Base-by-base conservation (phyloP, 2,888 invertebrate genomes). In the Hymenopus coronatus region DNA sequence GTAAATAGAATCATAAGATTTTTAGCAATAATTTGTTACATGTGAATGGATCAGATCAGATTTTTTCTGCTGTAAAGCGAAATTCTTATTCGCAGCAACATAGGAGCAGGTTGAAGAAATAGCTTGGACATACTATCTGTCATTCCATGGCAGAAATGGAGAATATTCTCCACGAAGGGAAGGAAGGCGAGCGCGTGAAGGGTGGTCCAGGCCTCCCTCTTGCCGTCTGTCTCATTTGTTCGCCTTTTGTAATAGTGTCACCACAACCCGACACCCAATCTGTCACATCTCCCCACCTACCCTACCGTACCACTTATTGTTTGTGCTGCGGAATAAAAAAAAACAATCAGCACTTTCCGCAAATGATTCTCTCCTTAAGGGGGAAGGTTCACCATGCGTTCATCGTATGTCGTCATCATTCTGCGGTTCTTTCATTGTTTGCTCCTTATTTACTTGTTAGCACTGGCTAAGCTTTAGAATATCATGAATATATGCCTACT, bases 231-330 rank as follows among this genome's bases (percentile, higher is more conserved):
- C 33, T 87, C 82, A 87, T 87, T 82, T 87, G 82, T n/a, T 82
- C 82, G 82, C 82, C 87, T 87, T 70, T 87, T 87, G 87, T 87
- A 87, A 82, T 87, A 82, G 82, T 82, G 87, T 87, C 87, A 87
- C 33, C n/a, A 87, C 82, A n/a, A 33, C 82, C 82, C 33, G 33
- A 27, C 33, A 40, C 82, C 87, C 87, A 87, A 87, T 87, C 87
- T 87, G 87, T 87, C 87, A 87, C 82, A 87, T 33, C 82, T 87
- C 87, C 87, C 87, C 33, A 70, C 54, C 54, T 70, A 70, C 54
- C 54, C 54, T 70, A 70, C 54, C 54, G 54, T 70, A 70, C 54
- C 54, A 70, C 54, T 70, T 70, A 70, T 70, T 70, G 54, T 70
- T 70, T 70, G 54, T 70, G 54, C 54, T 70, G 54, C 54, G 54